A percentile compares a stretch with the other conserved stretches of the same genome.
These are phyloP conservation scores for Ephialtes manifestator DNA, from an alignment of 2,888 invertebrate species.

Conservation along the genomic window DNA sequence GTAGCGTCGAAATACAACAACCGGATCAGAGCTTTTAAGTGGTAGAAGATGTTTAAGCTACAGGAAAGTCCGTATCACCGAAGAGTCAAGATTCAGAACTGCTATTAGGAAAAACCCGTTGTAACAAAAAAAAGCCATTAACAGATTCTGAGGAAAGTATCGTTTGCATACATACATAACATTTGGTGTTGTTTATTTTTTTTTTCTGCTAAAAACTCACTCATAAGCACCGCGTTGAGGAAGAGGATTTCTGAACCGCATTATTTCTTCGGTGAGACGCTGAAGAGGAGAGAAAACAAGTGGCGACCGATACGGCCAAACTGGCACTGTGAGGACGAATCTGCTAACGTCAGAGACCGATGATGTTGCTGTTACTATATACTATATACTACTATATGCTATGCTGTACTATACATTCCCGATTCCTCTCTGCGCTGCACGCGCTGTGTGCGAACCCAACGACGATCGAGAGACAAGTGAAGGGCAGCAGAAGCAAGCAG, in stretches of 20 bases:
- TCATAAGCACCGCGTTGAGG: slow-evolving; percentile 79
- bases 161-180: not conserved
- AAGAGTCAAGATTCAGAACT: too few species aligned
- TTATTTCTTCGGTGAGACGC: slow-evolving; percentile 19
- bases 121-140: not conserved
- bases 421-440: not conserved
- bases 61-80: not conserved
- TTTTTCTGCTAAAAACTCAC: slow-evolving; percentile 74
- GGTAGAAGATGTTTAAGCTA: not conserved
- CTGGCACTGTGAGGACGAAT: not conserved
- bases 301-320: not conserved
- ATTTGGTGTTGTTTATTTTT: not conserved
- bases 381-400: too few species aligned
- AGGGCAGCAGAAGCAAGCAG: slow-evolving; percentile 52
- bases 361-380: not conserved
- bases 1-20: not conserved
- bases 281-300: not conserved
- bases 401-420: not conserved
- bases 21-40: not conserved
- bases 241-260: slow-evolving; percentile 80
- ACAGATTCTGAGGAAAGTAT: not conserved
- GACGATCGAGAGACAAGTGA: slow-evolving; percentile 59
- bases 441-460: not conserved
- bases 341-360: not conserved
- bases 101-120: not conserved